These are phyloP conservation scores for Noctua janthe DNA, from an alignment of 2,888 invertebrate species.

Conservation along the genomic window DNA sequence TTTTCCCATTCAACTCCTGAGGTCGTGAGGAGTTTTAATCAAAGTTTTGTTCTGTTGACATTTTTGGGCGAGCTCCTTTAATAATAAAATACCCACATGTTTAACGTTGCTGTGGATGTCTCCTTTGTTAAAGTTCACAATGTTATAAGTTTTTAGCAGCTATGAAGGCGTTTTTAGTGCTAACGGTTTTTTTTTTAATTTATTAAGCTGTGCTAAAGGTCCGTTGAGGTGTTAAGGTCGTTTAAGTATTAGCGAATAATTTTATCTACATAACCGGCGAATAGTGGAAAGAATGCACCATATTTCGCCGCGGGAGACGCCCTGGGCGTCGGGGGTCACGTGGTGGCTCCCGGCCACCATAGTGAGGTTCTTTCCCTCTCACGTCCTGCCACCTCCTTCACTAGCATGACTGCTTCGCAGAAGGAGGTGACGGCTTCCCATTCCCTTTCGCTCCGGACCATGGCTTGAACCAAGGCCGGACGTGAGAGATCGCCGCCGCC, in stretches of 20 bases:
- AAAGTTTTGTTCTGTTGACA: slow-evolving; percentile 64
- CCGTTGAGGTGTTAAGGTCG: background rate
- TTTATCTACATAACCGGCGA: background rate
- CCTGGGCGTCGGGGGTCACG: too few species aligned
- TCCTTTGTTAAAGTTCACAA: slow-evolving; percentile 40
- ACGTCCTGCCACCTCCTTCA: too few species aligned
- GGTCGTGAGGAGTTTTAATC: slow-evolving; percentile 61
- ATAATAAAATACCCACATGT: slow-evolving; percentile 61
- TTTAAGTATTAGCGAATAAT: background rate
- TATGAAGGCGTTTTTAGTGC: slow-evolving; percentile 1
- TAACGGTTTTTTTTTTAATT: background rate
- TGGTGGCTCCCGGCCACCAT: too few species aligned
- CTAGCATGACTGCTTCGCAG: too few species aligned
- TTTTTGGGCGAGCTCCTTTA: slow-evolving; percentile 57
- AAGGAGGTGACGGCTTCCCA: too few species aligned
- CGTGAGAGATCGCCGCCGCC: too few species aligned
- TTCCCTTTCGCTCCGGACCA: too few species aligned
- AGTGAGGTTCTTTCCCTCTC: too few species aligned
- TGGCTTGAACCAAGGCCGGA: too few species aligned
- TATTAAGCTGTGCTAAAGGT: background rate
- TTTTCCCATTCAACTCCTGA: slow-evolving; percentile 61
- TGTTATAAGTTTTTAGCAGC: slow-evolving; percentile 27
- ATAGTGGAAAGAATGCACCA: background rate
- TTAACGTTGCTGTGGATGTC: slow-evolving; percentile 8
- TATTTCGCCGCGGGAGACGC: too few species aligned